phyloP scores from a whole-genome alignment of 2,888 invertebrate genomes.

The Neocrepidodera transversa region DNA sequence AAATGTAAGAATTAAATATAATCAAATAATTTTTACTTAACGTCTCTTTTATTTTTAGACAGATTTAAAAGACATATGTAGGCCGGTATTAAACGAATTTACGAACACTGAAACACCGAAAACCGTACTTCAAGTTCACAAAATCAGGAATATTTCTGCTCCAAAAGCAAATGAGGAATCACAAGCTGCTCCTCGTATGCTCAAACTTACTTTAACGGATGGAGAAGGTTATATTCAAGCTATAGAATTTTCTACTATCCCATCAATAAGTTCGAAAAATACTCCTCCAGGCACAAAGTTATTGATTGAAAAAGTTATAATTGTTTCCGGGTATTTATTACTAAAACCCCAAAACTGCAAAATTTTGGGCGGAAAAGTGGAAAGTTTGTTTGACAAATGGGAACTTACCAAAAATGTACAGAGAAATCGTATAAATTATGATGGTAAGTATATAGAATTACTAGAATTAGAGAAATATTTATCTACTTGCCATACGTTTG shows the following conservation, averaged over 20 bases:
- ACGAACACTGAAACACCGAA: slow-evolving; percentile 65
- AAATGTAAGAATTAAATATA: slow-evolving; percentile 67
- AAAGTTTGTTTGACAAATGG: slow-evolving; percentile 87
- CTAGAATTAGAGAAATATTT: no score
- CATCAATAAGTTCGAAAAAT: slow-evolving; percentile 73
- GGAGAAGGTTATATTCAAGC: slow-evolving; percentile 81
- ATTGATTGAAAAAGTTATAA: slow-evolving; percentile 68
- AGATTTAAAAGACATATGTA: slow-evolving; percentile 85
- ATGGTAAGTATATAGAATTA: neutral
- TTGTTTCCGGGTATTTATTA: slow-evolving; percentile 70
- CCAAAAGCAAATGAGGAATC: slow-evolving; percentile 92
- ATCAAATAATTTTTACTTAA: neutral
- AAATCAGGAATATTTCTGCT: slow-evolving; percentile 86
- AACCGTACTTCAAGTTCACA: slow-evolving; percentile 85
- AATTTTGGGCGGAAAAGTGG: slow-evolving; percentile 85
- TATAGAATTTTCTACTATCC: slow-evolving; percentile 77
- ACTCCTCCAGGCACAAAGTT: slow-evolving; percentile 87
- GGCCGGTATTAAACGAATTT: slow-evolving; percentile 72
- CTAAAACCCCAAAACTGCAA: slow-evolving; percentile 72
- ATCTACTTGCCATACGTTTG: no score
- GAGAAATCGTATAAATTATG: slow-evolving; percentile 38
- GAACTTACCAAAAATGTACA: slow-evolving; percentile 66
- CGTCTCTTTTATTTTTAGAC: slow-evolving; percentile 61
- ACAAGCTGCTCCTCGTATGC: slow-evolving; percentile 79
- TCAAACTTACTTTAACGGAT: slow-evolving; percentile 85